Percentiles rank a stretch among this genome's conserved stretches.
These are phyloP conservation scores for Gasteruption jaculator DNA, from an alignment of 2,888 invertebrate genomes.

Conservation along the genomic window DNA sequence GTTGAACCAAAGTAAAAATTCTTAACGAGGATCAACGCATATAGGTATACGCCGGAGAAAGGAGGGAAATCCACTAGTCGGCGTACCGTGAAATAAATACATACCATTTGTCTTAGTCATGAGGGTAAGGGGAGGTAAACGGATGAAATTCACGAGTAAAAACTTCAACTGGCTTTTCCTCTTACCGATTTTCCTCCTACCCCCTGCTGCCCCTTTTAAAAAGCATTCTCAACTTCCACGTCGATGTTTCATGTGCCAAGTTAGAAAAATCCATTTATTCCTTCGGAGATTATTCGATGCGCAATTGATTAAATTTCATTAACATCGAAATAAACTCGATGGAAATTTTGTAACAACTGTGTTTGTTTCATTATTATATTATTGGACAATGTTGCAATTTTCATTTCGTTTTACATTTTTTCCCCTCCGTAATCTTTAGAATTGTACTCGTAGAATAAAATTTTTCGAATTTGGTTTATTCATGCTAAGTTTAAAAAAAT, in stretches of 20 bases:
- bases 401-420: too few species aligned
- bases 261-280: too few species aligned
- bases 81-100: slow-evolving; percentile 37
- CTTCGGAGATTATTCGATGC: neutral
- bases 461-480: too few species aligned
- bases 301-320: too few species aligned
- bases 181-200: neutral
- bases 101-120: slow-evolving; percentile 41
- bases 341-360: too few species aligned
- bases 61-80: slow-evolving; percentile 33
- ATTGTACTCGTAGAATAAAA: too few species aligned
- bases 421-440: too few species aligned
- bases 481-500: too few species aligned
- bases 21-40: slow-evolving; percentile 34
- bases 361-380: too few species aligned
- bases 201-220: neutral
- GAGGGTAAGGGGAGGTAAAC: slow-evolving; percentile 15
- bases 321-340: too few species aligned
- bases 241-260: neutral
- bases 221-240: neutral
- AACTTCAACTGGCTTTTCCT: neutral
- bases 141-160: slow-evolving; percentile 1
- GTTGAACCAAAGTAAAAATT: too few species aligned
- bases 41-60: slow-evolving; percentile 26
- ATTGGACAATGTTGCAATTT: too few species aligned